A percentile compares a stretch with the other conserved stretches of the same genome.
phyloP scores from a whole-genome alignment of 2,797 vertebrate genomes.

The Xiphophorus birchmanni region DNA sequence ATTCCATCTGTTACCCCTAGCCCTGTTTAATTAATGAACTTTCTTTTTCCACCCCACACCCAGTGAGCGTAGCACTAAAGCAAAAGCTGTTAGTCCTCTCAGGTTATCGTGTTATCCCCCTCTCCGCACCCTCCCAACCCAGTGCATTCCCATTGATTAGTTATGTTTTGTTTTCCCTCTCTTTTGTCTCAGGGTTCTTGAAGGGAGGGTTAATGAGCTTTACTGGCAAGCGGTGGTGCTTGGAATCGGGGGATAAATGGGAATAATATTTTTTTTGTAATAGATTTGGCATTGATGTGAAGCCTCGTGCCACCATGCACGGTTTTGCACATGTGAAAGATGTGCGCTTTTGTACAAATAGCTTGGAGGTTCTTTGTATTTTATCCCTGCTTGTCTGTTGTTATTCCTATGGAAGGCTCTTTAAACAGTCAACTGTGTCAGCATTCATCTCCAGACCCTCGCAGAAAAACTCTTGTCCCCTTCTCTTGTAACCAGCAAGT shows the following conservation, averaged over 20 bases:
- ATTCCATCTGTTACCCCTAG: conserved; percentile 94
- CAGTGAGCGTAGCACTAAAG: conserved; percentile 75
- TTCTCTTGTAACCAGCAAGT: conserved; percentile 65
- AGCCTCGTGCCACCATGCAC: conserved; percentile 64
- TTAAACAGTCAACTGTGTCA: conserved; percentile 62
- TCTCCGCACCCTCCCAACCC: conserved; percentile 50
- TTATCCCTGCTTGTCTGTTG: conserved; percentile 68
- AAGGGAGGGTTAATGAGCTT: conserved; percentile 81
- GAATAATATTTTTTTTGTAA: conserved; percentile 74
- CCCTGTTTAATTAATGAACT: conserved; percentile 99
- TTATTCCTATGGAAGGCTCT: conserved; percentile 64
- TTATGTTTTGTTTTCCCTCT: conserved; percentile 77
- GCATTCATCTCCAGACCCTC: conserved; percentile 62
- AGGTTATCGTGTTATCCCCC: conserved; percentile 80
- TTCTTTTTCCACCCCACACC: conserved; percentile 80
- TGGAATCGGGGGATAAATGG: conserved; percentile 75
- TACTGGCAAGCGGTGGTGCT: conserved; percentile 73
- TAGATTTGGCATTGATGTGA: conserved; percentile 71
- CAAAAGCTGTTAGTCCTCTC: conserved; percentile 87
- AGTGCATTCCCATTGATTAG: conserved; percentile 80
- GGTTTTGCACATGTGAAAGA: conserved; percentile 40
- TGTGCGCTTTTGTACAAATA: conserved; percentile 61
- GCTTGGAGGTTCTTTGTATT: conserved; percentile 63
- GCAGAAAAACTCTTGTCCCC: conserved; percentile 67
- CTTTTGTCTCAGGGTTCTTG: conserved; percentile 78